Base-by-base conservation (phyloP, 23 tunicate genomes). In the Ascidia mentula region DNA sequence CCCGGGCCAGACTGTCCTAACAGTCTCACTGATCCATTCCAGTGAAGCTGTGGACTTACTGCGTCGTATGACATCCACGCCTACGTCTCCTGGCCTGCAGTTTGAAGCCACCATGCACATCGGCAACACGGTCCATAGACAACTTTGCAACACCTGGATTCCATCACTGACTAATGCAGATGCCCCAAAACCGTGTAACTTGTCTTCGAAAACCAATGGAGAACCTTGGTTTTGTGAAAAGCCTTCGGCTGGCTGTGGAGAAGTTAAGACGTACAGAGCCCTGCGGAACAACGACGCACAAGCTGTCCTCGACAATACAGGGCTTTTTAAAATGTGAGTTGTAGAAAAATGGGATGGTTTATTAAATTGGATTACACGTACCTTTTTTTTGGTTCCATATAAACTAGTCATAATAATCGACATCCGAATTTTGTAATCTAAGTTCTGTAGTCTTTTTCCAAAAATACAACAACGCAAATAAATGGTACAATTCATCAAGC, bases 141-240 rank as follows among this genome's bases (percentile, higher is more conserved):
- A 32, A 39, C 79, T 72, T 28, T 86, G 90, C 84, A 86, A 79
- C 34, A 46, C 79, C 0, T 86, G 90, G 90, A 59, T 86, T 0
- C 74, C 60, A 15, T 73, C 82, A 1, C 0, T 78, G 35, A 18
- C 40, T 26, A 18, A 69, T 75, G 7, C 1, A 17, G 7, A 12
- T 31, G 9, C 46, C 31, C 31, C 46, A 9, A 37, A 72, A 0
- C 79, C 13, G 38, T 86, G 90, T 40, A 59, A 86, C 46, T 86
- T 79, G 32, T 35, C 80, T 0, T 40, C 45, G n/a, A 8, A 40
- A 30, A 59, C 40, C 26, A 45, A 32, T 18, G 40, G 69, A 37
- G 80, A 86, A 61, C 80, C 84, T 4, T 86, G 90, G 90, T 32
- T 79, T 9, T 86, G 90, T 59, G 84, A 86, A 31, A 86, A 79